Conservation (phyloP, 2,888 invertebrate species). For the Rhagium mordax region DNA sequence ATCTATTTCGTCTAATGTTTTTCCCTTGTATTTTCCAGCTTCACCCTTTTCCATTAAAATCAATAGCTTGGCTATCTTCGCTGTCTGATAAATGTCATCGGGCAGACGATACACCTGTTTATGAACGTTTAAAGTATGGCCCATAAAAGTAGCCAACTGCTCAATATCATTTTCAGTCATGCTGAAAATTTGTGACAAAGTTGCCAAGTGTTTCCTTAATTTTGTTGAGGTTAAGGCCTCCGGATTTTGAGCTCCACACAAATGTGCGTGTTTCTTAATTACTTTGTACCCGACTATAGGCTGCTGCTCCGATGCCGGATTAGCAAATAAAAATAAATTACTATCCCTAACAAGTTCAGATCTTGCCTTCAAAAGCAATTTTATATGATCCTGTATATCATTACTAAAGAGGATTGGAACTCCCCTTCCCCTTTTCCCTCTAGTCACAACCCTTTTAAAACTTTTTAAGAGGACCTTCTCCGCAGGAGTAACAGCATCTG, state of each 20-base stretch:
- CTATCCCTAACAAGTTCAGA: background rate
- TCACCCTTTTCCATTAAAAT: slow-evolving; percentile 49
- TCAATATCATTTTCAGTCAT: slow-evolving; percentile 50
- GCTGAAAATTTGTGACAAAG: slow-evolving; percentile 49
- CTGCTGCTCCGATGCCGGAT: background rate
- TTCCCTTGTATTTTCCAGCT: slow-evolving; percentile 47
- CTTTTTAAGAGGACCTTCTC: slow-evolving; percentile 28
- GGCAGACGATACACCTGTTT: slow-evolving; percentile 37
- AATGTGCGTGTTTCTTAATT: slow-evolving; percentile 49
- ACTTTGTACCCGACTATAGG: slow-evolving; percentile 51
- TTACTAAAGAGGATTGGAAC: background rate
- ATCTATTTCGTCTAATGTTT: slow-evolving; percentile 46
- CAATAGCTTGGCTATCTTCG: slow-evolving; percentile 49
- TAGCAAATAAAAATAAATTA: background rate
- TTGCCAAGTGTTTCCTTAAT: slow-evolving; percentile 53
- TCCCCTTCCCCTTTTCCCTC: background rate
- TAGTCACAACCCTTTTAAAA: slow-evolving; percentile 25
- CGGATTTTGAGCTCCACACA: slow-evolving; percentile 53
- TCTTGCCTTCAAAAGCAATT: background rate
- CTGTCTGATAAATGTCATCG: slow-evolving; percentile 42
- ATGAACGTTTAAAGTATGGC: slow-evolving; percentile 51
- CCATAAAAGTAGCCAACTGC: slow-evolving; percentile 54
- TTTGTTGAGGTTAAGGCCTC: slow-evolving; percentile 45
- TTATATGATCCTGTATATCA: background rate
- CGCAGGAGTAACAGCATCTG: background rate